phyloP scores from a whole-genome alignment of 2,113 vertebrate genomes.

The Agapornis roseicollis region DNA sequence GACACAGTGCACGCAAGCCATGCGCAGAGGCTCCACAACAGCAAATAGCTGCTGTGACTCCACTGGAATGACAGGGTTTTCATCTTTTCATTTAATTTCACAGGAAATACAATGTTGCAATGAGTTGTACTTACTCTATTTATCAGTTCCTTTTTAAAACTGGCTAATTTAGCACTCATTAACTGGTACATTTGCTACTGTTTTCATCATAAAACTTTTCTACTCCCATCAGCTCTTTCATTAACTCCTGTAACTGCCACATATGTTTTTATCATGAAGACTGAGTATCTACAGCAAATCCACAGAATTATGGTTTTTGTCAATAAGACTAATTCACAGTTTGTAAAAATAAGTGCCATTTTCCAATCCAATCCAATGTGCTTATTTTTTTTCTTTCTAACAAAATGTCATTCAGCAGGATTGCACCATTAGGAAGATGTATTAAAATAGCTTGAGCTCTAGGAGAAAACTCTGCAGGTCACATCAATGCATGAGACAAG shows the following conservation, averaged over 20 bases:
- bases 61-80: neutral
- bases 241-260: neutral
- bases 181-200: neutral
- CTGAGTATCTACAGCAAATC: neutral
- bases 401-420: neutral
- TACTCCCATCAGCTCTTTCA: neutral
- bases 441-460: neutral
- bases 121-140: neutral
- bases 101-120: slow-evolving; percentile 4
- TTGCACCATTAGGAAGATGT: neutral
- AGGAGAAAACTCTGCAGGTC: neutral
- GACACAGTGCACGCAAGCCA: fast-evolving
- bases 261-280: neutral
- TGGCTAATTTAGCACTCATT: neutral
- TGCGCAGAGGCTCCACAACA: neutral
- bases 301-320: neutral
- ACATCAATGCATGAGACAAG: neutral
- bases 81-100: neutral
- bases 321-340: neutral
- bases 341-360: neutral
- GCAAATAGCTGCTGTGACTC: neutral
- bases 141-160: neutral
- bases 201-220: neutral
- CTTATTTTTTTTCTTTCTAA: neutral
- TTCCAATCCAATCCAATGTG: neutral